Percentiles rank a stretch among this genome's conserved stretches.
Evolutionary conservation across 2,113 vertebrate genomes (phyloP).

Genomic region (Entelurus aequoreus): DNA sequence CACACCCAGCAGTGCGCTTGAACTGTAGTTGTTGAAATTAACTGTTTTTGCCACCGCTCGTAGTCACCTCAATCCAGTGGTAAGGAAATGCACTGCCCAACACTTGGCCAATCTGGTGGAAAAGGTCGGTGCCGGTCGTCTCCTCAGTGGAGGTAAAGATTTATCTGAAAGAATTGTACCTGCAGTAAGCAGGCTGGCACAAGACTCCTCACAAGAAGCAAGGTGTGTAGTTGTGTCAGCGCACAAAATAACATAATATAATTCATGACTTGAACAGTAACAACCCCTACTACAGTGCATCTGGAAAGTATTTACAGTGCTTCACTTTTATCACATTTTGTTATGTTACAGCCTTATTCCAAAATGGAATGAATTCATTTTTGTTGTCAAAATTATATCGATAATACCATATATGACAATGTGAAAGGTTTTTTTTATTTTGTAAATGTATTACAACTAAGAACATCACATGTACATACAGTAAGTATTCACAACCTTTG

Average conservation of each 20-base stretch:
- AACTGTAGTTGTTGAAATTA: neutral
- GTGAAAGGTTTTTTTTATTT: too few species aligned
- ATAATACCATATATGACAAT: too few species aligned
- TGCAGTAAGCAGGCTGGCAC: conserved; percentile 77
- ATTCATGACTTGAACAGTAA: neutral
- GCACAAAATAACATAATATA: neutral
- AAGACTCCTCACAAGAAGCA: conserved; percentile 88
- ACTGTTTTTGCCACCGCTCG: neutral
- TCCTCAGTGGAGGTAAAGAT: conserved; percentile 75
- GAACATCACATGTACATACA: too few species aligned
- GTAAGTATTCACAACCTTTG: too few species aligned
- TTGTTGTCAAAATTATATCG: too few species aligned
- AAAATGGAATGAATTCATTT: too few species aligned
- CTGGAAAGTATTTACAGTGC: too few species aligned
- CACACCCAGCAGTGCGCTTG: neutral
- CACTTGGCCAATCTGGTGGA: conserved; percentile 79
- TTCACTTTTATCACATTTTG: too few species aligned
- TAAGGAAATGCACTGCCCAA: conserved; percentile 84
- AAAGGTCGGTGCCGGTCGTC: conserved; percentile 74
- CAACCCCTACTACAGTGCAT: neutral
- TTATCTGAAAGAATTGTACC: conserved; percentile 81
- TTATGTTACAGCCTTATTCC: too few species aligned
- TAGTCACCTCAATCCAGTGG: conserved; percentile 84
- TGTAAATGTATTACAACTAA: too few species aligned
- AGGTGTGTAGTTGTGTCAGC: conserved; percentile 67